phyloP scores from a whole-genome alignment of 2,888 invertebrate species.

The Papilio protenor region DNA sequence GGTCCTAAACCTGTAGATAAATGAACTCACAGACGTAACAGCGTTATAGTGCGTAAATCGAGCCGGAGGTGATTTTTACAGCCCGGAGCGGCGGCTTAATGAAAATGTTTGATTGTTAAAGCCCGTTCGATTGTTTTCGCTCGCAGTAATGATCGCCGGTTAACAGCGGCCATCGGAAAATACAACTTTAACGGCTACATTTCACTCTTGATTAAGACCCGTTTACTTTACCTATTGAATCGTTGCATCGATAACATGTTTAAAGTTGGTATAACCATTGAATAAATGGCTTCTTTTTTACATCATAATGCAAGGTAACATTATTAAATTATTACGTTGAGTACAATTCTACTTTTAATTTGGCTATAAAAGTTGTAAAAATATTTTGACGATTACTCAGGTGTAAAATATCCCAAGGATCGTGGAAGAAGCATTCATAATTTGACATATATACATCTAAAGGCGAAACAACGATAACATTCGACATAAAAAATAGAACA shows the following conservation, averaged over 20 bases:
- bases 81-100: slow-evolving; percentile 61
- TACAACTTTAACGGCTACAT: slow-evolving; percentile 35
- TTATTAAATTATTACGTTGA: too few relatives aligned
- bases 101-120: slow-evolving; percentile 71
- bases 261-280: background rate
- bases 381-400: background rate
- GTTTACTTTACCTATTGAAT: slow-evolving; percentile 16
- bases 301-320: too few relatives aligned
- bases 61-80: slow-evolving; percentile 66
- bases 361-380: background rate
- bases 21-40: slow-evolving; percentile 61
- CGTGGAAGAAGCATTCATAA: background rate
- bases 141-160: slow-evolving; percentile 59
- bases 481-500: slow-evolving; percentile 30
- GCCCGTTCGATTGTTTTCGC: slow-evolving; percentile 68
- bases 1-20: slow-evolving; percentile 60
- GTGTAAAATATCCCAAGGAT: background rate
- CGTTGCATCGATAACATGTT: background rate
- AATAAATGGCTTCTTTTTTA: too few relatives aligned
- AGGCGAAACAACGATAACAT: slow-evolving; percentile 14
- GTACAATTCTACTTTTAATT: background rate
- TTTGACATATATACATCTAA: slow-evolving; percentile 12
- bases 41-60: slow-evolving; percentile 66
- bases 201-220: slow-evolving; percentile 20
- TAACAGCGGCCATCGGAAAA: slow-evolving; percentile 47